These are phyloP conservation scores for Amblyopsis hoosieri DNA, from an alignment of 2,797 vertebrate species.

Conservation along the genomic window DNA sequence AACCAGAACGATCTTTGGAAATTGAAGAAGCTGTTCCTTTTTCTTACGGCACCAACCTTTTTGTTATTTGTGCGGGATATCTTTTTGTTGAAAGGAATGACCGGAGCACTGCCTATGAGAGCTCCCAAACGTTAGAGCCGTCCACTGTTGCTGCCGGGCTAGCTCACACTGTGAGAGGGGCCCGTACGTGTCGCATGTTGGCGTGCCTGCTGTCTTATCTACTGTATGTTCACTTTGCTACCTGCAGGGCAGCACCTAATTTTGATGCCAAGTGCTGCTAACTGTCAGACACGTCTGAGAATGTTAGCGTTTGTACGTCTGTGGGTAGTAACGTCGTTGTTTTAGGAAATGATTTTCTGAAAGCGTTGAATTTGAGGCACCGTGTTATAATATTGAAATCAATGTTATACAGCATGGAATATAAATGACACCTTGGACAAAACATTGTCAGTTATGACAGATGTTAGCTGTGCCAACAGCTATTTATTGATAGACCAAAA, in stretches of 20 bases:
- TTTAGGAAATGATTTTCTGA: slow-evolving; percentile 1
- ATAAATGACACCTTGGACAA: slow-evolving; percentile 13
- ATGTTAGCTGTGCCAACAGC: slow-evolving; percentile 11
- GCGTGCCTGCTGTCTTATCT: slow-evolving; percentile 50
- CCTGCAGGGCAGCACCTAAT: slow-evolving; percentile 37
- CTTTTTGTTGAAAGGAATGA: slow-evolving; percentile 62
- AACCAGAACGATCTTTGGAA: slow-evolving; percentile 3
- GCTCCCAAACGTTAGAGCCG: slow-evolving; percentile 54
- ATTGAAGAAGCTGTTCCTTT: slow-evolving; percentile 3
- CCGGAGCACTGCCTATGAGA: slow-evolving; percentile 55
- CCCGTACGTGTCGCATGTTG: not conserved
- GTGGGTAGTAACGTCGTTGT: slow-evolving; percentile 11
- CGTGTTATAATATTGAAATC: slow-evolving; percentile 12
- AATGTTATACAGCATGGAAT: slow-evolving; percentile 15
- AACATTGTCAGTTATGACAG: not conserved
- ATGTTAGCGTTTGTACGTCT: slow-evolving; percentile 22
- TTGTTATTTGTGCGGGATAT: slow-evolving; percentile 13
- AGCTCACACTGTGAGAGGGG: not conserved
- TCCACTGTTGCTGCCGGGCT: slow-evolving; percentile 28
- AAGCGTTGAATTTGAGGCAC: slow-evolving; percentile 21
- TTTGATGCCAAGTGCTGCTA: slow-evolving; percentile 49
- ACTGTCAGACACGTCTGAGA: slow-evolving; percentile 17
- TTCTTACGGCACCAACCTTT: slow-evolving; percentile 1
- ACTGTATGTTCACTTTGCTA: slow-evolving; percentile 25
- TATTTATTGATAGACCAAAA: slow-evolving; percentile 55